Conservation (phyloP, 1,140 invertebrate species). For the Drosophila tristis region DNA sequence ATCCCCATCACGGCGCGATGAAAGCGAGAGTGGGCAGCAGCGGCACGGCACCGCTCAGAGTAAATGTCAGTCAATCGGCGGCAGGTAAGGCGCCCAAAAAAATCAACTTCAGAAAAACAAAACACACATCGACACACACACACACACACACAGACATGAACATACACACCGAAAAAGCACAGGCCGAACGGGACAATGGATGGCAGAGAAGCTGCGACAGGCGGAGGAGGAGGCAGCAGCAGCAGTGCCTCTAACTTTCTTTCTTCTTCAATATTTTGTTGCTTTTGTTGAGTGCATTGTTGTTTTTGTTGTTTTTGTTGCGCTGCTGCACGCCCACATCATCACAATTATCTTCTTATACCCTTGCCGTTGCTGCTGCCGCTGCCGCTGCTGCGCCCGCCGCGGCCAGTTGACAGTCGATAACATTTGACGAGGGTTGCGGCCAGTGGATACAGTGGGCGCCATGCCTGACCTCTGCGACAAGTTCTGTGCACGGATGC, state of each 20-base stretch:
- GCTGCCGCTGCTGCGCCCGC: too few species aligned
- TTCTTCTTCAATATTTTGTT: conserved; percentile 61
- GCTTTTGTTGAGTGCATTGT: conserved; percentile 45
- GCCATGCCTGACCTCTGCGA: too few species aligned
- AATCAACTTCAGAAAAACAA: conserved; percentile 26
- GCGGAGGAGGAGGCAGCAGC: conserved; percentile 18
- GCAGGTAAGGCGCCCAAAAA: conserved; percentile 28
- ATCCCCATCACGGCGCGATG: conserved; percentile 47
- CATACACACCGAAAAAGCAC: conserved; percentile 1
- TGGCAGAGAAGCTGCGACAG: background rate
- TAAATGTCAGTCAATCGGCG: conserved; percentile 52
- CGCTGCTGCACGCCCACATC: conserved; percentile 52
- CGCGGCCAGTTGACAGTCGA: conserved; percentile 33
- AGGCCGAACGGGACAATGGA: conserved; percentile 47
- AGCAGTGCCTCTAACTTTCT: conserved; percentile 73
- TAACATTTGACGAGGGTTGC: conserved; percentile 37
- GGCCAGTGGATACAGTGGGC: background rate
- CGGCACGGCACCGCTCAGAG: conserved; percentile 13
- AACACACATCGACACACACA: conserved; percentile 28
- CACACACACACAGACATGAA: too few species aligned
- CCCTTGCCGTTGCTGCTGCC: background rate
- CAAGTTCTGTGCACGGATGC: too few species aligned
- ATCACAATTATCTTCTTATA: conserved; percentile 50
- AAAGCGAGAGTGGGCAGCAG: conserved; percentile 69
- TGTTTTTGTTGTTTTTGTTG: conserved; percentile 32